phyloP scores from a whole-genome alignment of 2,888 invertebrate species.

The Odontocolon sp. region DNA sequence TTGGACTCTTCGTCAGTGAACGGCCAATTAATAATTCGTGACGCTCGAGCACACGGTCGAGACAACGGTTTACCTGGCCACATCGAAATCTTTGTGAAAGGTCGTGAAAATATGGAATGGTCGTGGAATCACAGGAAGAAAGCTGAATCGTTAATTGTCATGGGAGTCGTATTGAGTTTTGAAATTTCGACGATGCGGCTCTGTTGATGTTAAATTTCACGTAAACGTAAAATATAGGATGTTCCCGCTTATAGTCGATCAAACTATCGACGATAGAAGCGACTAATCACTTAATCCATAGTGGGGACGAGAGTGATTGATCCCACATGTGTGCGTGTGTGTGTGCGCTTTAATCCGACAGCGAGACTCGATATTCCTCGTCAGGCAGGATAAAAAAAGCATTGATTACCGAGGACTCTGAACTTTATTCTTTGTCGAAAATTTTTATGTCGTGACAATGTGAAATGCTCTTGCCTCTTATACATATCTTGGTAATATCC shows the following conservation, averaged over 20 bases:
- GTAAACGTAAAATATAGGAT: not conserved
- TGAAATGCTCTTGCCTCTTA: no score
- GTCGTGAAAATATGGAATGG: slow-evolving; percentile 78
- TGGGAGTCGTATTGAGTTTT: slow-evolving; percentile 26
- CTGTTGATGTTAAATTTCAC: slow-evolving; percentile 23
- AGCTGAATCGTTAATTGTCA: slow-evolving; percentile 68
- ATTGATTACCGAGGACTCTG: no score
- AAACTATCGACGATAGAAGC: not conserved
- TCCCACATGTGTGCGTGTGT: slow-evolving; percentile 2
- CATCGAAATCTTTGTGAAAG: slow-evolving; percentile 31
- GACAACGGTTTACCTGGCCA: slow-evolving; percentile 21
- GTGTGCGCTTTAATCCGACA: slow-evolving; percentile 11
- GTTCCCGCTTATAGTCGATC: not conserved
- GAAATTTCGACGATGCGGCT: slow-evolving; percentile 19
- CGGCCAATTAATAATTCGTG: slow-evolving; percentile 20
- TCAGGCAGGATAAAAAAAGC: no score
- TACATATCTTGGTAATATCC: no score
- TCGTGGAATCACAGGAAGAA: slow-evolving; percentile 81
- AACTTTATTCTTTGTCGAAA: no score
- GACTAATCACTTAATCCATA: not conserved
- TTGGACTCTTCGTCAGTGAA: not conserved
- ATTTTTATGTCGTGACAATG: no score
- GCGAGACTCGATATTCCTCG: no score
- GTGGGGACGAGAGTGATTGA: no score
- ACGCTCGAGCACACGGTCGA: slow-evolving; percentile 1